Evolutionary conservation across 2,113 vertebrate species (phyloP).

Genomic region (Aplodontia rufa): DNA sequence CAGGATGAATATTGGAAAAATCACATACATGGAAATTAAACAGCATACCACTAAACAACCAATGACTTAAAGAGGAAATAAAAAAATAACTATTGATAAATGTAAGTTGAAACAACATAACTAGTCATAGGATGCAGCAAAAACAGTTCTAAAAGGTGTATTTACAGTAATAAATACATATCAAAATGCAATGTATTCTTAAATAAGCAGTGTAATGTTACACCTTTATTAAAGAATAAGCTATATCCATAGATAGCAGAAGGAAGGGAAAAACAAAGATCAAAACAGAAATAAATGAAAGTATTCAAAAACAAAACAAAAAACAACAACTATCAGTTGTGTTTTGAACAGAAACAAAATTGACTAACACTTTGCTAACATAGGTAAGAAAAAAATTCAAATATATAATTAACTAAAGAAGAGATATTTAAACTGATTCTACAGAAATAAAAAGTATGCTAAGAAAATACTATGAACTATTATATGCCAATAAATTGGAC

Average conservation of each 20-base stretch:
- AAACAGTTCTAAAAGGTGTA: neutral
- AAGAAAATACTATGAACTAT: neutral
- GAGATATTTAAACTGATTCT: neutral
- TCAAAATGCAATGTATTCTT: neutral
- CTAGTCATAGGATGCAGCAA: neutral
- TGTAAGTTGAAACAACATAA: neutral
- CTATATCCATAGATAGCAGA: neutral
- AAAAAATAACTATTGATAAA: neutral
- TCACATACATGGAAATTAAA: neutral
- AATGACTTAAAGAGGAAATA: neutral
- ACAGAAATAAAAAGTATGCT: neutral
- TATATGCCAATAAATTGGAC: neutral
- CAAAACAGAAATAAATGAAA: neutral
- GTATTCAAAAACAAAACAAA: neutral
- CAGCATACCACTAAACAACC: neutral
- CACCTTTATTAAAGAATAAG: neutral
- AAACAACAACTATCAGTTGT: neutral
- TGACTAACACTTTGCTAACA: neutral
- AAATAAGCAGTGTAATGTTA: neutral
- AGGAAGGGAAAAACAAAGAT: neutral
- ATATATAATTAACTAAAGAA: neutral
- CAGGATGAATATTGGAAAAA: neutral
- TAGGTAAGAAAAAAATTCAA: neutral
- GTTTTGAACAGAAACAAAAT: neutral
- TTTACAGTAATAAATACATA: neutral